phyloP scores from a whole-genome alignment of 2,113 vertebrate genomes.

The Psilopogon haemacephalus region DNA sequence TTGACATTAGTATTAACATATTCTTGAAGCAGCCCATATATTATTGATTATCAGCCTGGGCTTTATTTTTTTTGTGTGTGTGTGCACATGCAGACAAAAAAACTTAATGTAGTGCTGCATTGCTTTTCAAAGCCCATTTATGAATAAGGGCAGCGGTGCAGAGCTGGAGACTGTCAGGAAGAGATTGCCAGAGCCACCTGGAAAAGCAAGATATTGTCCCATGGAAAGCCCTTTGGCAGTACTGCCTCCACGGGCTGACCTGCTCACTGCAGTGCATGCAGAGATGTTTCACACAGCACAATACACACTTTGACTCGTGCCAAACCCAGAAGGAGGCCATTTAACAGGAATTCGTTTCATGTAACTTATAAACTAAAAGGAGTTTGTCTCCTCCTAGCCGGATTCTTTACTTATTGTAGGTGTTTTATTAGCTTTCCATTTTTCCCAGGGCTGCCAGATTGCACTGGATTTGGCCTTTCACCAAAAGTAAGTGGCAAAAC shows the following conservation, averaged over 20 bases:
- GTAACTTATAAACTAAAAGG: background rate
- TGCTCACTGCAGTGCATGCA: background rate
- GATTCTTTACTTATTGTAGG: background rate
- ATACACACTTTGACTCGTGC: background rate
- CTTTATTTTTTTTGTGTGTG: background rate
- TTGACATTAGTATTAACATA: background rate
- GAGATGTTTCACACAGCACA: background rate
- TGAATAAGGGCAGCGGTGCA: background rate
- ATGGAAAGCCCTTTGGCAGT: background rate
- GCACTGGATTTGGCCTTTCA: background rate
- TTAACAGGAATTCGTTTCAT: background rate
- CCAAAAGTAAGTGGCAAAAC: background rate
- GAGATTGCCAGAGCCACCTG: background rate
- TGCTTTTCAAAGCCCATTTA: background rate
- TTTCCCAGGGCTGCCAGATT: background rate
- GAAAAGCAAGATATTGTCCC: background rate
- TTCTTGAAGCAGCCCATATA: background rate
- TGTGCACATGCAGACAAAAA: background rate
- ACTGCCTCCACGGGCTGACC: background rate
- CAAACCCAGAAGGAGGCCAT: background rate
- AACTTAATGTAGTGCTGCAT: background rate
- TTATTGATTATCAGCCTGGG: background rate
- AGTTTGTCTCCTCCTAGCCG: background rate
- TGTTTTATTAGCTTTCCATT: background rate
- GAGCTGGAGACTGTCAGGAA: background rate